Evolutionary conservation across 2,797 vertebrate species (phyloP), one percentile per base, ranked within the genome.

Genomic region (Siniperca undulata): DNA sequence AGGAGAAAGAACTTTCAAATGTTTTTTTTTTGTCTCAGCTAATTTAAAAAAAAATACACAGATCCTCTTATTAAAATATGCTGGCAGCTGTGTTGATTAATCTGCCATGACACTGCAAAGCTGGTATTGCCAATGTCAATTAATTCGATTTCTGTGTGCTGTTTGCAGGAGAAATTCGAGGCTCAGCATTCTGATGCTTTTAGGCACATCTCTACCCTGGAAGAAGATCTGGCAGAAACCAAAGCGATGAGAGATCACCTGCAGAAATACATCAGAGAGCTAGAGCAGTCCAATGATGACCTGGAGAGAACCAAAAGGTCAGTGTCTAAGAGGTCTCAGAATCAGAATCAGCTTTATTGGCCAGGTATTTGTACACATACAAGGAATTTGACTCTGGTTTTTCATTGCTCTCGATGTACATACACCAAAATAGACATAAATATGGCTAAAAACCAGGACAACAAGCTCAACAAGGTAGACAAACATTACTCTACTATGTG

Each of bases 221-320:
- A 99, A 92, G 97, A 97, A n/a, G 97, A 99, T 60, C 94, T 99
- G 69, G 94, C 95, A 19, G 95, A 98, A 94, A 99, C 98, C 0
- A 97, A 83, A 87, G 97, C 97, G 53, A 94, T 98, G 80, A 96
- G 95, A 88, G 97, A 99, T 72, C 98, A 99, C 70, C 93, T 99
- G 75, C 98, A 99, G 95, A 99, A 99, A 78, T 99, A 99, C 58
- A 98, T 99, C 90, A 86, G 98, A 66, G 98, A 99, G 86, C 94
- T 99, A 0, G 98, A 99, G 86, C 99, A 99, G 92, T 94, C 97
- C 61, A 99, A 99, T 0, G 98, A 99, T 40, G 99, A 99, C 93
- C 77, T 99, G 93, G 98, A 99, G 92, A 96, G 99, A 90, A 97
- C 98, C 3, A 99, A 99, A 93, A 96, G 98, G 99, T 99, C 78